Evolutionary conservation across 2,888 invertebrate species (phyloP).

Genomic region (Aphidoletes aphidimyza): DNA sequence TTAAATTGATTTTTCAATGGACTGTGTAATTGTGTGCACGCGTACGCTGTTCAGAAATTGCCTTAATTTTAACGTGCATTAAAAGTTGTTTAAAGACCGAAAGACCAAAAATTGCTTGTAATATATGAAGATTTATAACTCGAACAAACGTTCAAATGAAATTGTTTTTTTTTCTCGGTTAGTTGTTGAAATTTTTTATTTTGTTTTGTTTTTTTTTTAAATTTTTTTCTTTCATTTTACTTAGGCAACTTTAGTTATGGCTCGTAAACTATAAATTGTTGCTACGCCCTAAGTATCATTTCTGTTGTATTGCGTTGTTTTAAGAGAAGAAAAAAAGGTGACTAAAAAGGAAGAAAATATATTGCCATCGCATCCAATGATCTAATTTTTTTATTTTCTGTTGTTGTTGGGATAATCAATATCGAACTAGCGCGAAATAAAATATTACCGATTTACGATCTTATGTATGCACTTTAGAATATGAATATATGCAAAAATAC

Average conservation of each 20-base stretch:
- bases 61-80: neutral
- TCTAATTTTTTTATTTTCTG: too few species aligned
- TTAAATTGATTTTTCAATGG: neutral
- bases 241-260: neutral
- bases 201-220: neutral
- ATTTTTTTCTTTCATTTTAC: neutral
- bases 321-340: neutral
- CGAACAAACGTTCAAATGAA: neutral
- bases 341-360: too few species aligned
- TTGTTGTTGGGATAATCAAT: too few species aligned
- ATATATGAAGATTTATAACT: neutral
- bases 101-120: neutral
- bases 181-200: neutral
- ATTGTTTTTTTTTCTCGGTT: too few species aligned
- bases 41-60: neutral
- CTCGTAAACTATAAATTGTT: neutral
- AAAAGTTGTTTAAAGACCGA: neutral
- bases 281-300: neutral
- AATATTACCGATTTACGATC: too few species aligned
- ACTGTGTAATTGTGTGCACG: neutral
- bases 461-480: too few species aligned
- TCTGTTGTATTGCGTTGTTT: neutral
- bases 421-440: too few species aligned
- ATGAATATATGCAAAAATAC: too few species aligned
- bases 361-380: too few species aligned